phyloP scores from a whole-genome alignment of 2,888 invertebrate genomes.

The Sphinx pinastri region DNA sequence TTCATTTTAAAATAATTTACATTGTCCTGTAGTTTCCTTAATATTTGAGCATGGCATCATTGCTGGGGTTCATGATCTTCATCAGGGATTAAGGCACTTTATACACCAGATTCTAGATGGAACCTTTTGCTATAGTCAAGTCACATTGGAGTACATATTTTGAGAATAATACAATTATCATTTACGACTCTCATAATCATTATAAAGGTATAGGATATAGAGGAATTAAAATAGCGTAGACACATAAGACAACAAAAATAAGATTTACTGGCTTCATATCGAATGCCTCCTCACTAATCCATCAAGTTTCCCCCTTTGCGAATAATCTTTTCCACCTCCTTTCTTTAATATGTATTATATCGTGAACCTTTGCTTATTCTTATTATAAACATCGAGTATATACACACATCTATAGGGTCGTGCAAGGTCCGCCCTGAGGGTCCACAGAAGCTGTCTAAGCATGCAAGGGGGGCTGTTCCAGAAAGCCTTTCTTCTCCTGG shows the following conservation, averaged over 20 bases:
- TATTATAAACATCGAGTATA: constrained; percentile 46
- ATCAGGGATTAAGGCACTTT: too few relatives aligned
- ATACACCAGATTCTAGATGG: too few relatives aligned
- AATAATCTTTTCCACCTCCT: background rate
- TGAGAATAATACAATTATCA: too few relatives aligned
- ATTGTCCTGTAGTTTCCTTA: too few relatives aligned
- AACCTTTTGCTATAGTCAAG: too few relatives aligned
- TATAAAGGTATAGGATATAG: background rate
- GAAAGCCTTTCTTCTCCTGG: constrained; percentile 68
- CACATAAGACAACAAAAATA: background rate
- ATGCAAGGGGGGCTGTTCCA: constrained; percentile 79
- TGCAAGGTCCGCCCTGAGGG: constrained; percentile 70
- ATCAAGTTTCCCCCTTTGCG: background rate
- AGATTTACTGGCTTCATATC: background rate
- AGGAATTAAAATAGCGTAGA: background rate
- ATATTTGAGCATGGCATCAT: too few relatives aligned
- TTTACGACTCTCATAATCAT: too few relatives aligned
- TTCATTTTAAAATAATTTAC: too few relatives aligned
- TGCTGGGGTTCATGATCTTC: too few relatives aligned
- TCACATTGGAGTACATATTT: too few relatives aligned
- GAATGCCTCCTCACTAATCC: background rate
- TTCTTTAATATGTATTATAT: background rate
- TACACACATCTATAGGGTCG: constrained; percentile 73
- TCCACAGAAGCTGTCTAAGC: constrained; percentile 79
- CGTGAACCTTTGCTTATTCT: constrained; percentile 20